Evolutionary conservation across 2,888 invertebrate species (phyloP), one percentile per base, ranked within the genome.

Genomic region (Ferdinandea cuprea): DNA sequence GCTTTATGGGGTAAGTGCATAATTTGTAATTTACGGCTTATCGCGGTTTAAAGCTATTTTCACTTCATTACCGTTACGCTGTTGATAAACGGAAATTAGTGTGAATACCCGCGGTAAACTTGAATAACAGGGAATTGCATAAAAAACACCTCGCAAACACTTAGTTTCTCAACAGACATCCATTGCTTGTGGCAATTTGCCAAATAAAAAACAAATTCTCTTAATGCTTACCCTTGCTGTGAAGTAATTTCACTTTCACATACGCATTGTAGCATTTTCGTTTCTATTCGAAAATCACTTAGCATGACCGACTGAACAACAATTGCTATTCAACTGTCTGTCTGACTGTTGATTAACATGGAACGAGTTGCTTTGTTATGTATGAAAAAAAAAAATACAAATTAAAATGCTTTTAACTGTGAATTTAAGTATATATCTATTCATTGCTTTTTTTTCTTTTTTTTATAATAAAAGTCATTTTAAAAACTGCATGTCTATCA

Each of bases 221-320:
- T 28, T 40, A 13, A n/a, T 42, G n/a, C 25, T 30, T 15, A 52
- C 77, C 65, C 77, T 66, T 66, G 46, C 32, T 65, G 28, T 5
- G 46, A 46, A 35, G 15, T 19, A 76, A 77, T 81, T 81, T 81
- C 81, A 77, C 81, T 81, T 81, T 81, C 81, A 77, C 76, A 52
- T 37, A 58, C 9, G 46, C 30, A 54, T 9, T 25, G 19, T 13
- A 44, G 46, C 28, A 2, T 52, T n/a, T 56, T 19, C 11, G 30
- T 61, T 40, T n/a, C 56, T 35, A n/a, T 21, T 9, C 35, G 8
- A 59, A 71, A 77, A 30, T 71, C 42, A 81, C 54, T 54, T 42
- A 48, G 71, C 81, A 69, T 71, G 59, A 81, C 81, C 15, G 30
- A 58, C 19, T 32, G 13, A 71, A 63, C 63, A 30, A 65, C 42